These are phyloP conservation scores for Brachionus paranguensis DNA, from an alignment of 1,140 invertebrate species.

Conservation along the genomic window DNA sequence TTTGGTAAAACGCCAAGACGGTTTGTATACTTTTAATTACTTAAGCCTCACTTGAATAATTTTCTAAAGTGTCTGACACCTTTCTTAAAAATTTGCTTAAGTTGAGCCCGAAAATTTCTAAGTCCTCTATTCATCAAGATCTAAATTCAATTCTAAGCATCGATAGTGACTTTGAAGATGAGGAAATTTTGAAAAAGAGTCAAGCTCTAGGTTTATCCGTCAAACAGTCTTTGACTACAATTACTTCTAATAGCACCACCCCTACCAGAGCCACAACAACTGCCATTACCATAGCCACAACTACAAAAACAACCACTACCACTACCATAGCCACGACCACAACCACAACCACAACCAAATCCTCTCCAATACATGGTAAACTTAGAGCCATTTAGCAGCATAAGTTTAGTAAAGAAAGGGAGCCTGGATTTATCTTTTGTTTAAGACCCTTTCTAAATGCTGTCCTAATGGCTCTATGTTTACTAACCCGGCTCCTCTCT, in stretches of 20 bases:
- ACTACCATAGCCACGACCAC: background rate
- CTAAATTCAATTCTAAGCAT: background rate
- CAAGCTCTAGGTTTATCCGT: conserved; percentile 6
- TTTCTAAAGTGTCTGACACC: background rate
- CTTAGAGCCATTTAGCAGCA: conserved; percentile 35
- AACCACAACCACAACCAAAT: background rate
- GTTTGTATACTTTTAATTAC: background rate
- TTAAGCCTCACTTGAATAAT: background rate
- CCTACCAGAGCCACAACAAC: background rate
- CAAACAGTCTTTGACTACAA: background rate
- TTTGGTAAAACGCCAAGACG: background rate
- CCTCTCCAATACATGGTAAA: background rate
- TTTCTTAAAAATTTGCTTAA: conserved; percentile 23
- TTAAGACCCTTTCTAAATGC: background rate
- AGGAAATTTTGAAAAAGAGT: conserved; percentile 8
- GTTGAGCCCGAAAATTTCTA: background rate
- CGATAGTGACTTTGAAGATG: background rate
- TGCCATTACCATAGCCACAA: background rate
- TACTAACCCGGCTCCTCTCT: background rate
- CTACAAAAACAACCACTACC: background rate
- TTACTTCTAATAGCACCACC: background rate
- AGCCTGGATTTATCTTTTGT: background rate
- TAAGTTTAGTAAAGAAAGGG: conserved; percentile 4
- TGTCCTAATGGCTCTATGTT: conserved; percentile 32
- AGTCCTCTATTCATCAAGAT: background rate